phyloP scores from a whole-genome alignment of 2,888 invertebrate species.

The Erpobdella octoculata region DNA sequence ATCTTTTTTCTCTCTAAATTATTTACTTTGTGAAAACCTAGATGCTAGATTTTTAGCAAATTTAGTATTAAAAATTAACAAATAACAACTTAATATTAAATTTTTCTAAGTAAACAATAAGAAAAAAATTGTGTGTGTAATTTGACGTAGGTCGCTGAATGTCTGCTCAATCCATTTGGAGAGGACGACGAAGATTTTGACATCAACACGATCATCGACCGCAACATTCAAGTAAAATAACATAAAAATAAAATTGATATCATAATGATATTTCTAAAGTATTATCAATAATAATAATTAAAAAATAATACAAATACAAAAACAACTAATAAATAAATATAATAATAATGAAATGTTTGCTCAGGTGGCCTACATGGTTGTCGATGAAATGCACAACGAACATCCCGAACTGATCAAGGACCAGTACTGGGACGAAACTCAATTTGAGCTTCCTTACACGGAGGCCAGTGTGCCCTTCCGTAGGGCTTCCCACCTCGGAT shows the following conservation, averaged over 20 bases:
- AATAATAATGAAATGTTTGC: not conserved
- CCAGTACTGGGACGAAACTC: constrained; percentile 56
- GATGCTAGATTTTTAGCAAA: too few species aligned
- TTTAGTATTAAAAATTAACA: too few species aligned
- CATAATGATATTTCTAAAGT: too few species aligned
- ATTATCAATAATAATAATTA: too few species aligned
- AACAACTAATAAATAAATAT: too few species aligned
- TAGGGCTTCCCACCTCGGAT: constrained; percentile 70
- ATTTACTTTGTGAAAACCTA: too few species aligned
- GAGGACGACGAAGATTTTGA: constrained; percentile 49
- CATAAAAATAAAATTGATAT: too few species aligned
- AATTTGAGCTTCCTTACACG: constrained; percentile 54
- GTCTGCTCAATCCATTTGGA: constrained; percentile 52
- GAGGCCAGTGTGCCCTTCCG: constrained; percentile 72
- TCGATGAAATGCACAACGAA: constrained; percentile 84
- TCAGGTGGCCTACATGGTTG: constrained; percentile 79
- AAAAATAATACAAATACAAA: too few species aligned
- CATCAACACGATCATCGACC: constrained; percentile 47
- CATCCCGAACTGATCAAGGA: constrained; percentile 85
- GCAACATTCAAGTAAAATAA: constrained; percentile 39
- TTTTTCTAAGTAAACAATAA: too few species aligned
- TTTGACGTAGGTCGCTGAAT: constrained; percentile 52
- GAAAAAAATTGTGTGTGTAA: too few species aligned
- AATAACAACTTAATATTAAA: too few species aligned
- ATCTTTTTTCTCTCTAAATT: too few species aligned